These are phyloP conservation scores for Solenodon paradoxus DNA, from an alignment of 2,113 vertebrate genomes.

Conservation along the genomic window DNA sequence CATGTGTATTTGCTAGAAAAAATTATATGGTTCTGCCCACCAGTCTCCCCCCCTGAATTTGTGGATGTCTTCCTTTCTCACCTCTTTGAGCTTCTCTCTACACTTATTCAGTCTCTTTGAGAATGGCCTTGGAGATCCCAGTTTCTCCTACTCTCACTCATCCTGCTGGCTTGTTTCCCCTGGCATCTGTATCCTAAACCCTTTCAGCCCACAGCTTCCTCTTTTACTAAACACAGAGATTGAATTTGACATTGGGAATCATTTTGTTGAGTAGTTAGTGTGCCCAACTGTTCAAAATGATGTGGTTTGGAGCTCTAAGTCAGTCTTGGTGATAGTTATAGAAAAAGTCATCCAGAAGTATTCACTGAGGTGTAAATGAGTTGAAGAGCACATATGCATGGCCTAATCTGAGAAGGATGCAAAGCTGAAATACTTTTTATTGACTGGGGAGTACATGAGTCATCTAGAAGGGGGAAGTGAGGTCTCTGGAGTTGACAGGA, in stretches of 20 bases:
- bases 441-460: neutral
- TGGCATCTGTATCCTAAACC: neutral
- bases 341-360: neutral
- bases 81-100: conserved; percentile 1
- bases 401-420: neutral
- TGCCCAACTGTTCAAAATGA: neutral
- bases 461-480: neutral
- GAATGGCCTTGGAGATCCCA: neutral
- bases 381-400: neutral
- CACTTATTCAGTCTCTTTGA: neutral
- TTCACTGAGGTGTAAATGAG: neutral
- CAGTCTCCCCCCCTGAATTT: neutral
- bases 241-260: neutral
- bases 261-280: neutral
- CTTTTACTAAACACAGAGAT: neutral
- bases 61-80: neutral
- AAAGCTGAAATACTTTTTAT: neutral
- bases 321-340: conserved; percentile 7
- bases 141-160: neutral
- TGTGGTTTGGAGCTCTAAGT: conserved; percentile 6
- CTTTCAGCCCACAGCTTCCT: neutral
- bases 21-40: neutral
- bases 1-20: conserved; percentile 9
- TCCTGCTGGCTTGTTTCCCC: neutral
- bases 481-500: neutral